A percentile compares a stretch with the other conserved stretches of the same genome.
Conservation (phyloP, 2,888 invertebrate genomes). For the Oeneis ivallda region DNA sequence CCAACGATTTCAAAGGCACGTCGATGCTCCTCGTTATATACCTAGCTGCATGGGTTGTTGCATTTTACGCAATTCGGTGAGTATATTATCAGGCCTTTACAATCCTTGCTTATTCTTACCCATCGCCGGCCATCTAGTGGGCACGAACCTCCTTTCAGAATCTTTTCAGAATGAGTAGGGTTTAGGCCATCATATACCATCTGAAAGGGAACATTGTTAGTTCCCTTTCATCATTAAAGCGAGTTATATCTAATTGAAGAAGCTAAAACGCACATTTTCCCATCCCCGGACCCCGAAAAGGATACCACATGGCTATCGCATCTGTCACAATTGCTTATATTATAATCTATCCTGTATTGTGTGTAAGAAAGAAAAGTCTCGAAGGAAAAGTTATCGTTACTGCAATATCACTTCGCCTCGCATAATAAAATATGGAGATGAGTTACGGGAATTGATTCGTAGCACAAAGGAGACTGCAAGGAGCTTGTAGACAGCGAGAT, state of each 20-base stretch:
- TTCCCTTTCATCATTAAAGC: too few species aligned
- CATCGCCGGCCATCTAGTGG: too few species aligned
- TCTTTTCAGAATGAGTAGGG: too few species aligned
- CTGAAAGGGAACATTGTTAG: too few species aligned
- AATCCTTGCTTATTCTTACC: too few species aligned
- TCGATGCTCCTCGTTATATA: conserved; percentile 48
- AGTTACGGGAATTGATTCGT: conserved; percentile 80
- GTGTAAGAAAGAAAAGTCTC: conserved; percentile 5
- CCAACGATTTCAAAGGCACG: conserved; percentile 55
- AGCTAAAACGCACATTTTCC: too few species aligned
- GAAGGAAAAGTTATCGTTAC: conserved; percentile 45
- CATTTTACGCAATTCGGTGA: neutral
- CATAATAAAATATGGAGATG: conserved; percentile 80
- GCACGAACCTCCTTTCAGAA: too few species aligned
- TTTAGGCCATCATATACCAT: too few species aligned
- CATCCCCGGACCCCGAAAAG: too few species aligned
- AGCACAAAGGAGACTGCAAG: conserved; percentile 71
- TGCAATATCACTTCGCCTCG: conserved; percentile 70
- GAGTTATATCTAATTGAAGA: too few species aligned
- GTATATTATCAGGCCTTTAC: too few species aligned
- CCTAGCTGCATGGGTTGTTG: neutral
- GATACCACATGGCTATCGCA: too few species aligned
- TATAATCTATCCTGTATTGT: conserved; percentile 1
- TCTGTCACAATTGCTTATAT: conserved; percentile 2
- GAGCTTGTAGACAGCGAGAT: conserved; percentile 75